Evolutionary conservation across 23 tunicate species (phyloP).

Genomic region (Trididemnum clinides): DNA sequence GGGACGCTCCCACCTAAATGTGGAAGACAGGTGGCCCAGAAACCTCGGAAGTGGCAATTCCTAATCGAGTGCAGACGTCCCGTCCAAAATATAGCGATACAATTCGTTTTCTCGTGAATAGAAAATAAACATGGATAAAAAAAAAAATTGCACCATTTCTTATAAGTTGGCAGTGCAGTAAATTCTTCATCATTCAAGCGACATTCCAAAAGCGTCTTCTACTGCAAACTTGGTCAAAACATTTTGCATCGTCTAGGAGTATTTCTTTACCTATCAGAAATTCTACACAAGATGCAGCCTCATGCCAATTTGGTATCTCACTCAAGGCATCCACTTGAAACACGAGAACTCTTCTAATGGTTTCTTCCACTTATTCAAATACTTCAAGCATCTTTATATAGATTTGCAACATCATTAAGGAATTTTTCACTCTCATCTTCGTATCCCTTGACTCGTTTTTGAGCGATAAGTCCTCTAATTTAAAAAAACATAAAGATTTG

Average conservation of each 20-base stretch:
- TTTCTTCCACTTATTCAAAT: conserved; percentile 8
- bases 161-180: conserved; percentile 13
- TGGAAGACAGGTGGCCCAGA: too few species aligned
- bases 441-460: conserved; percentile 15
- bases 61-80: too few species aligned
- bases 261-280: conserved; percentile 33
- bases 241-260: conserved; percentile 25
- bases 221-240: conserved; percentile 10
- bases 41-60: too few species aligned
- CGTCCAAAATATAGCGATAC: too few species aligned
- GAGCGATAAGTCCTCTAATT: conserved; percentile 1
- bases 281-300: neutral
- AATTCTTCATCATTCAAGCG: conserved; percentile 15
- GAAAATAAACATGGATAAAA: too few species aligned
- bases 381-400: conserved; percentile 14
- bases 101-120: too few species aligned
- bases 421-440: neutral
- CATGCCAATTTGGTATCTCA: conserved; percentile 26
- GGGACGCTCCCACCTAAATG: too few species aligned
- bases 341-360: neutral
- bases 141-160: conserved; percentile 27
- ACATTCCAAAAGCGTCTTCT: conserved; percentile 8
- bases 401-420: conserved; percentile 19
- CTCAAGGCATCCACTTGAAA: conserved; percentile 30
- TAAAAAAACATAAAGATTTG: neutral